A percentile compares a stretch with the other conserved stretches of the same genome.
Conservation (phyloP, 1,140 invertebrate species). For the Zaprionus africanus region DNA sequence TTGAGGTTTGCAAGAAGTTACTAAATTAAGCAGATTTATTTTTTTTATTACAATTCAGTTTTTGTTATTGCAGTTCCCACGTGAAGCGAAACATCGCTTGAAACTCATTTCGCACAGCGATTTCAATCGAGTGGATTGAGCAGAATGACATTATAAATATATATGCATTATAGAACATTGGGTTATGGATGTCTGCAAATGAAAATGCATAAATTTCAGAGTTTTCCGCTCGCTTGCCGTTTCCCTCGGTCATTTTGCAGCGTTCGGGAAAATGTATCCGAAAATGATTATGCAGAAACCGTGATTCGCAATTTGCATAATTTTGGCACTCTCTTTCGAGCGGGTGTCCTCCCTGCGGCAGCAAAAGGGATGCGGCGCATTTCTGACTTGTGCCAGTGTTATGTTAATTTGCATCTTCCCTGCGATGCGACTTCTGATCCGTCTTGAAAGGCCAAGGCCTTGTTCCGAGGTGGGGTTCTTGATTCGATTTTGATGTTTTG, state of each 20-base stretch:
- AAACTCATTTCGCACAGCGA: conserved; percentile 68
- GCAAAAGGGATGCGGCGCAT: conserved; percentile 42
- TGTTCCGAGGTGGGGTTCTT: conserved; percentile 28
- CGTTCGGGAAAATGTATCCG: conserved; percentile 50
- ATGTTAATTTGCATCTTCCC: conserved; percentile 65
- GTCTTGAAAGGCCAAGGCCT: conserved; percentile 25
- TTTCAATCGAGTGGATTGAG: conserved; percentile 49
- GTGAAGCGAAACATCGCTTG: neutral
- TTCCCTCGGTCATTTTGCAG: conserved; percentile 31
- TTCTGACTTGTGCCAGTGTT: conserved; percentile 83
- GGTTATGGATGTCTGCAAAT: conserved; percentile 51
- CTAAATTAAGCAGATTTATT: too few relatives aligned
- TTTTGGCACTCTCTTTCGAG: conserved; percentile 76
- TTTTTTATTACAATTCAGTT: too few relatives aligned
- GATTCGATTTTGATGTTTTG: conserved; percentile 75
- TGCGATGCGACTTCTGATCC: conserved; percentile 13
- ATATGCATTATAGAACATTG: conserved; percentile 38
- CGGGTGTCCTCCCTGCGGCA: conserved; percentile 34
- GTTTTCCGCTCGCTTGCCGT: conserved; percentile 42
- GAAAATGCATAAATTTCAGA: conserved; percentile 61
- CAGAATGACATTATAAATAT: conserved; percentile 31
- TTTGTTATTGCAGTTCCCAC: conserved; percentile 13
- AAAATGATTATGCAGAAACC: conserved; percentile 62
- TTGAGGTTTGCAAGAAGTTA: neutral
- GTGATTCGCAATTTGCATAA: conserved; percentile 67